phyloP scores from a whole-genome alignment of 2,113 vertebrate species.

The Vulpes ferrilata region DNA sequence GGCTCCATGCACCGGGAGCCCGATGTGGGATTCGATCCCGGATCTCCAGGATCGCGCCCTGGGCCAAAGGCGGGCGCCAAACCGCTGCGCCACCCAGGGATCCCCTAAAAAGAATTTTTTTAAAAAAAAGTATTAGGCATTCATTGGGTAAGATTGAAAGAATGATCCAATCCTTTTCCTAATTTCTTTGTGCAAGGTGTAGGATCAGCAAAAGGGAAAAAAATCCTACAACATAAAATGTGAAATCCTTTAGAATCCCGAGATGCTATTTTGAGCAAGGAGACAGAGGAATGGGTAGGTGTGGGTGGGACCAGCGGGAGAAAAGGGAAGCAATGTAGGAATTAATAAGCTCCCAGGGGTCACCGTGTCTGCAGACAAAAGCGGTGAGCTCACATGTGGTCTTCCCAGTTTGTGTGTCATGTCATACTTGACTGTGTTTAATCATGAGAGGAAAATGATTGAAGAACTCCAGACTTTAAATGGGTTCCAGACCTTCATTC shows the following conservation, averaged over 20 bases:
- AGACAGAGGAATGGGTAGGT: not conserved
- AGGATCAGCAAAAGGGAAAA: not conserved
- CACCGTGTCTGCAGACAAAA: conserved; percentile 35
- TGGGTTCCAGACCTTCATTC: conserved; percentile 66
- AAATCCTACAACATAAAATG: not conserved
- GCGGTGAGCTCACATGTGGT: conserved; percentile 35
- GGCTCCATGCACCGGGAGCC: no score
- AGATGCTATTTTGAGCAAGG: not conserved
- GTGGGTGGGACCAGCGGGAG: not conserved
- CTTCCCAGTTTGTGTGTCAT: conserved; percentile 50
- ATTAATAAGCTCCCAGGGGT: not conserved
- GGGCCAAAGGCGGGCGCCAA: no score
- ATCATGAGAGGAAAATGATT: conserved; percentile 68
- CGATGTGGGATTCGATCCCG: no score
- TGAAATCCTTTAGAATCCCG: not conserved
- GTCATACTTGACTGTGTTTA: conserved; percentile 69
- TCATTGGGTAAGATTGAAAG: not conserved
- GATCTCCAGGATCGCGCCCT: no score
- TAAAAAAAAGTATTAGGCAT: not conserved
- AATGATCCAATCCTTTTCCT: not conserved
- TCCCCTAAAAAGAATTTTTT: not conserved
- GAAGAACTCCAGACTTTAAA: conserved; percentile 73
- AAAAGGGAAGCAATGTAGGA: not conserved
- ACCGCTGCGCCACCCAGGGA: no score
- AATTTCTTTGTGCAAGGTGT: not conserved